A percentile compares a stretch with the other conserved stretches of the same genome.
phyloP scores from a whole-genome alignment of 2,888 invertebrate genomes.

The Callinectes sapidus region DNA sequence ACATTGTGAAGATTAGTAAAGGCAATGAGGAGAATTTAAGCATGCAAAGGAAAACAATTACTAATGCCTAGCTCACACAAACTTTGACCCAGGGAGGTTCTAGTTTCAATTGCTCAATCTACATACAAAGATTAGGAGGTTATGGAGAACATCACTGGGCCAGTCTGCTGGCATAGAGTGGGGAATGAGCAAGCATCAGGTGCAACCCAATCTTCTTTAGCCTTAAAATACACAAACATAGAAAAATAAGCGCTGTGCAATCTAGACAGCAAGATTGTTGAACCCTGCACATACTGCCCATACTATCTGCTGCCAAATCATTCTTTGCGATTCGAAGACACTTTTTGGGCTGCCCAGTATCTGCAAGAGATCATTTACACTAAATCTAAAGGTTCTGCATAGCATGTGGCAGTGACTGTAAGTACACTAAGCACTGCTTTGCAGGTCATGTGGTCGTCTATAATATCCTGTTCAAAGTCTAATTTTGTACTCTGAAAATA shows the following conservation, averaged over 20 bases:
- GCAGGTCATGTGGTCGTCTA: background rate
- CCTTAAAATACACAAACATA: conserved; percentile 48
- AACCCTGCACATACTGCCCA: conserved; percentile 67
- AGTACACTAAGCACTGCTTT: background rate
- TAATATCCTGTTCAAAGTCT: background rate
- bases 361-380: conserved; percentile 63
- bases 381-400: conserved; percentile 33
- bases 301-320: conserved; percentile 65
- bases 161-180: conserved; percentile 3
- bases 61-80: conserved; percentile 11
- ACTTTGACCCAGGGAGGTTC: conserved; percentile 34
- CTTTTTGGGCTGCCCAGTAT: conserved; percentile 67
- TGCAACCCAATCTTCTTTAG: conserved; percentile 49
- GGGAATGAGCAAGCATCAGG: conserved; percentile 49
- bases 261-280: conserved; percentile 62
- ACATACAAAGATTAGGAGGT: background rate
- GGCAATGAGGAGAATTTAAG: conserved; percentile 15
- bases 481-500: background rate
- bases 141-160: conserved; percentile 12
- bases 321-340: conserved; percentile 69
- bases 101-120: background rate
- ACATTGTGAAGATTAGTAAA: background rate
- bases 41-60: conserved; percentile 48
- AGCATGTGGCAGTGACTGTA: background rate
- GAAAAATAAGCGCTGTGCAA: conserved; percentile 61